Percentiles rank a stretch among this genome's conserved stretches.
Evolutionary conservation across 1,140 invertebrate species (phyloP).

Genomic region (Pentalonia nigronervosa): DNA sequence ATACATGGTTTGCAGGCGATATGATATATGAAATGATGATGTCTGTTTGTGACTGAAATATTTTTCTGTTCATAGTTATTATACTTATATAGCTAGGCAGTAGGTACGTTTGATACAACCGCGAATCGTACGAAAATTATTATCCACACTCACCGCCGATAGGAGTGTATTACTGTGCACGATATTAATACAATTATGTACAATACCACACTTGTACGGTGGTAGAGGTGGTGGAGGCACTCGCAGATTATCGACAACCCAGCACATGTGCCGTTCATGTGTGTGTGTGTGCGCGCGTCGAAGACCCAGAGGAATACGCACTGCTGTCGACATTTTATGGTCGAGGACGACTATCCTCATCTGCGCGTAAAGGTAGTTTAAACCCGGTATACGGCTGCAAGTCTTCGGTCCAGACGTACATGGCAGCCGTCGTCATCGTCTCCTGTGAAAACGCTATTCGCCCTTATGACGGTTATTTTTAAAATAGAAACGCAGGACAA

Average conservation of each 20-base stretch:
- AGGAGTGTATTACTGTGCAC: no score
- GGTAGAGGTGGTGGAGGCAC: not conserved
- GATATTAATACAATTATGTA: not conserved
- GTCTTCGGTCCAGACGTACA: not conserved
- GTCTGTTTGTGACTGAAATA: not conserved
- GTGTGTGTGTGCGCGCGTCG: not conserved
- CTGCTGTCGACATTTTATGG: constrained; percentile 22
- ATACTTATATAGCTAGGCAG: no score
- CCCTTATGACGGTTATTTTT: constrained; percentile 39
- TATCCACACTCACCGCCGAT: no score
- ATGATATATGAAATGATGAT: no score
- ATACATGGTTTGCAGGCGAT: not conserved
- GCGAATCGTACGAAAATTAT: no score
- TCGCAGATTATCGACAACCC: constrained; percentile 43
- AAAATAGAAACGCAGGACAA: not conserved
- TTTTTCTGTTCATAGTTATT: not conserved
- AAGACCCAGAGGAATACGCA: constrained; percentile 30
- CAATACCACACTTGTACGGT: no score
- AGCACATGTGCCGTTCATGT: constrained; percentile 40
- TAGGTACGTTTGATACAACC: no score
- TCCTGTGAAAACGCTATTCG: not conserved
- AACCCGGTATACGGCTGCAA: not conserved
- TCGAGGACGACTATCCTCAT: not conserved
- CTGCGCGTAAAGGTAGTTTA: constrained; percentile 16
- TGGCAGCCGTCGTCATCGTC: not conserved